A percentile compares a stretch with the other conserved stretches of the same genome.
Evolutionary conservation across 2,797 vertebrate species (phyloP).

Genomic region (Gambusia yucatana): DNA sequence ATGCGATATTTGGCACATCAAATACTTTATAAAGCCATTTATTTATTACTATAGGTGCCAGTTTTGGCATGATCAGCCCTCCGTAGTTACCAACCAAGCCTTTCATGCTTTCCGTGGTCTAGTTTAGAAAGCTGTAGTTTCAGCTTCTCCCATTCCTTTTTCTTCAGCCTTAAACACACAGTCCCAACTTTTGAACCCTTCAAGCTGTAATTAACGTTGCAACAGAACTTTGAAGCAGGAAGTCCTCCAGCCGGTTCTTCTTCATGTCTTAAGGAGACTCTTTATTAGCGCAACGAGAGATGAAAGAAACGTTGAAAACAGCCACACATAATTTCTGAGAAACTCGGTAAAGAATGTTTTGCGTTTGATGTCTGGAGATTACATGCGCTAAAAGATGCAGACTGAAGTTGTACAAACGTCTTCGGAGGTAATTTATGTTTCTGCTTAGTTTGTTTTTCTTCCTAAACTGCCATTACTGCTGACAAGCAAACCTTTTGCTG

Average conservation of each 20-base stretch:
- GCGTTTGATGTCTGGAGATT: slow-evolving; percentile 46
- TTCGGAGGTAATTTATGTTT: slow-evolving; percentile 1
- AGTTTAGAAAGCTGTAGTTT: background rate
- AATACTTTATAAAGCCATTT: background rate
- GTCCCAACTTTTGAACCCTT: slow-evolving; percentile 26
- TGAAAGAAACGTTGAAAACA: slow-evolving; percentile 44
- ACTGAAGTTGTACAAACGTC: slow-evolving; percentile 3
- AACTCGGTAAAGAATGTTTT: slow-evolving; percentile 20
- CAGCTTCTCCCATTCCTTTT: background rate
- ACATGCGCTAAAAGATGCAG: slow-evolving; percentile 38
- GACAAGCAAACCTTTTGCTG: background rate
- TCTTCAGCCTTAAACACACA: background rate
- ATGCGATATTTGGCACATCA: background rate
- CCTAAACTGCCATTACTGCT: background rate
- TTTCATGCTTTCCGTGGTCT: background rate
- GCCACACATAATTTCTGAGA: slow-evolving; percentile 16
- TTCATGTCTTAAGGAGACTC: slow-evolving; percentile 15
- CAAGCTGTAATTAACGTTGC: slow-evolving; percentile 53
- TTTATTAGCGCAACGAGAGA: slow-evolving; percentile 2
- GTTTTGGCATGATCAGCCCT: background rate
- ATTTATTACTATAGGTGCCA: background rate
- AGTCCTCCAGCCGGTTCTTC: slow-evolving; percentile 29
- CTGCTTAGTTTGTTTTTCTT: slow-evolving; percentile 17
- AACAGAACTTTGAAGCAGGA: slow-evolving; percentile 39
- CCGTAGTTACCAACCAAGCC: background rate